Evolutionary conservation across 2,888 invertebrate species (phyloP).

Genomic region (Invenusta paracnida): DNA sequence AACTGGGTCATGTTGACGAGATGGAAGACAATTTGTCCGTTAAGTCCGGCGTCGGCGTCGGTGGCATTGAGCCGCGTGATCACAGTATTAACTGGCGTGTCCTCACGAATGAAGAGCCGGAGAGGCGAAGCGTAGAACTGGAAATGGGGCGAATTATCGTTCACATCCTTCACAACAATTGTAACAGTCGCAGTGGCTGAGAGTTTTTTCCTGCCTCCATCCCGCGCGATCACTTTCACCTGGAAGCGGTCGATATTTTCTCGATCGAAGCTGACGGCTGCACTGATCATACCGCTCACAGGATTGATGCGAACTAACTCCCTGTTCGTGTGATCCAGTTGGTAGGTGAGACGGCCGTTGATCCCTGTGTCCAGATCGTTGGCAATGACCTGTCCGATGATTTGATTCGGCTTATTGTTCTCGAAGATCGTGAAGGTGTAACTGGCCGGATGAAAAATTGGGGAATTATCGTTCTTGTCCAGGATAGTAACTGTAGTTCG

Average conservation of each 20-base stretch:
- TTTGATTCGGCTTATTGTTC: slow-evolving; percentile 28
- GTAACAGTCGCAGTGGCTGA: background rate
- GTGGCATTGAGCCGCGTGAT: background rate
- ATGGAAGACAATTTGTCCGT: background rate
- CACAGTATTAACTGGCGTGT: background rate
- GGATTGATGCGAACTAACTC: background rate
- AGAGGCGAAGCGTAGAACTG: background rate
- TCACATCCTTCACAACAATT: background rate
- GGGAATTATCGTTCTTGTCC: slow-evolving; percentile 20
- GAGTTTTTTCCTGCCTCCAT: background rate
- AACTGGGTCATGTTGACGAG: slow-evolving; percentile 17
- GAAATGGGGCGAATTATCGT: background rate
- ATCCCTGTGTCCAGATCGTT: background rate
- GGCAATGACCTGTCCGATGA: background rate
- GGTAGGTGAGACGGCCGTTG: background rate
- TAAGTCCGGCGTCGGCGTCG: background rate
- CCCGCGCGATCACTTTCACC: slow-evolving; percentile 8
- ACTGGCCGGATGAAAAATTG: background rate
- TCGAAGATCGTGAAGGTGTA: slow-evolving; percentile 4
- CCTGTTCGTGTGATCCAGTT: background rate
- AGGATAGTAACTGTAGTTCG: background rate
- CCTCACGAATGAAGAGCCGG: background rate
- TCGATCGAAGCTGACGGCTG: background rate
- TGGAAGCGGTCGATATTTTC: background rate
- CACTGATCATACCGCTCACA: background rate